Percentiles rank a stretch among this genome's conserved stretches.
Conservation (phyloP, 2,888 invertebrate species). For the Hypolimnas misippus region DNA sequence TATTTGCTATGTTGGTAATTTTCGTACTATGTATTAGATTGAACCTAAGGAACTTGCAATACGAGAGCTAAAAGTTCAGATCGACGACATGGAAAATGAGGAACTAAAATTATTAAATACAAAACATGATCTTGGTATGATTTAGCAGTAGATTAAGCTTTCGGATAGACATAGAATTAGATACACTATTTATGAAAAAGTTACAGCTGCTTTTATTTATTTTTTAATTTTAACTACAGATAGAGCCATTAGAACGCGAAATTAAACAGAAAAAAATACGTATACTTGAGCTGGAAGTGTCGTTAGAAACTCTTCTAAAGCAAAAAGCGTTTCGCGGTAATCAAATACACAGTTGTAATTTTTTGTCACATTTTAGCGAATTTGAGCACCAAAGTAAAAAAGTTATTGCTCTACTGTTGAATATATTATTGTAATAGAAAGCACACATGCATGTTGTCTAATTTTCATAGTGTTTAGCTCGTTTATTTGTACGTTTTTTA, state of each 20-base stretch:
- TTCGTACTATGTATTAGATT: constrained; percentile 80
- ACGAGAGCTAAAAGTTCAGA: constrained; percentile 91
- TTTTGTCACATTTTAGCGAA: constrained; percentile 52
- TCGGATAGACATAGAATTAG: constrained; percentile 11
- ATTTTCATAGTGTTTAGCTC: background rate
- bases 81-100: constrained; percentile 93
- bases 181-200: constrained; percentile 54
- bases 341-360: constrained; percentile 74
- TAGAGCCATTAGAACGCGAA: constrained; percentile 93
- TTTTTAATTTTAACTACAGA: constrained; percentile 73
- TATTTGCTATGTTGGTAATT: too few species aligned
- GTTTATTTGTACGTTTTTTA: too few species aligned
- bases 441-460: background rate
- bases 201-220: constrained; percentile 69
- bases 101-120: constrained; percentile 85
- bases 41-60: constrained; percentile 93
- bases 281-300: constrained; percentile 92
- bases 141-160: background rate
- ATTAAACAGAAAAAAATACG: constrained; percentile 93
- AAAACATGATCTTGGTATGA: constrained; percentile 77
- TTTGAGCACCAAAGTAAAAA: background rate
- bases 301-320: constrained; percentile 90
- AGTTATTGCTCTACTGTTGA: background rate
- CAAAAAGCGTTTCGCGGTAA: constrained; percentile 86
- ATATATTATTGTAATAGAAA: too few species aligned